Conservation (phyloP, 2,888 invertebrate species). For the Leptothorax acervorum region DNA sequence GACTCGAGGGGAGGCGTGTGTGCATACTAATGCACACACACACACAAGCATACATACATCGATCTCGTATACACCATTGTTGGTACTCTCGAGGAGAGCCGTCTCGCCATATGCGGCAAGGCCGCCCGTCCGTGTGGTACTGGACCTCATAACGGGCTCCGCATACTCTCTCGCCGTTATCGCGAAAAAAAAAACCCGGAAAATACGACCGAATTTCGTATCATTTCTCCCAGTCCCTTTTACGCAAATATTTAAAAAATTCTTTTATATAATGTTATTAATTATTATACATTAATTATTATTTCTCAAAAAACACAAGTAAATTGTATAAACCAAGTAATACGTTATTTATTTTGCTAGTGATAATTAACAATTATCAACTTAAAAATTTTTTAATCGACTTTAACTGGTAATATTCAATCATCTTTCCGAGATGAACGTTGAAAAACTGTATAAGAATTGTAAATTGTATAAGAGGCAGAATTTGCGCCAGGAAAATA, state of each 20-base stretch:
- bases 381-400: too few species aligned
- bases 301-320: background rate
- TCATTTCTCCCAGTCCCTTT: background rate
- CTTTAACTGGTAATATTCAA: too few species aligned
- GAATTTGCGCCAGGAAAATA: background rate
- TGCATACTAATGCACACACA: conserved; percentile 53
- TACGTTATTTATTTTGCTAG: too few species aligned
- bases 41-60: conserved; percentile 13
- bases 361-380: too few species aligned
- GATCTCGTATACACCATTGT: conserved; percentile 59
- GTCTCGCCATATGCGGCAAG: conserved; percentile 82
- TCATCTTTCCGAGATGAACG: too few species aligned
- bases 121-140: conserved; percentile 76
- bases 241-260: conserved; percentile 1
- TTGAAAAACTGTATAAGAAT: too few species aligned
- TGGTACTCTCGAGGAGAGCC: conserved; percentile 70
- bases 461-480: too few species aligned
- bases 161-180: conserved; percentile 41
- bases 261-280: background rate
- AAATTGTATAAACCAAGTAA: background rate
- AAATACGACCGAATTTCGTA: conserved; percentile 15
- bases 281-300: background rate
- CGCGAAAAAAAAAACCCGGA: conserved; percentile 30
- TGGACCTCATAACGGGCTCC: conserved; percentile 76
- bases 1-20: conserved; percentile 17